Evolutionary conservation across 2,888 invertebrate genomes (phyloP).

Genomic region (Microchrysa polita): DNA sequence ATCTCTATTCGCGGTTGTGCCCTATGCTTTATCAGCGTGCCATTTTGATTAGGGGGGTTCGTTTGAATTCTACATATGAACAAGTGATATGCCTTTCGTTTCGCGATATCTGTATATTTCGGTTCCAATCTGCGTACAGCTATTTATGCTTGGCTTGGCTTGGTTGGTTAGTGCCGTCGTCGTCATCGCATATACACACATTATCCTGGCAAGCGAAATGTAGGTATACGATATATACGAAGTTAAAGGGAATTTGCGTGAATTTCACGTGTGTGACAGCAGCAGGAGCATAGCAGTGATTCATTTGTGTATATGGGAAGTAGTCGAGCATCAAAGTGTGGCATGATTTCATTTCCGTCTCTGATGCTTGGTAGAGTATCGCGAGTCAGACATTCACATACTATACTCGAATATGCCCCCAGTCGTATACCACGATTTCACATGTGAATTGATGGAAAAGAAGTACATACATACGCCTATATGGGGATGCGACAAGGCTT

Average conservation of each 20-base stretch:
- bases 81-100: constrained; percentile 9
- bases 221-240: not conserved
- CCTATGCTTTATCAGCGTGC: not conserved
- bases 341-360: constrained; percentile 32
- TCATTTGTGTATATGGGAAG: constrained; percentile 15
- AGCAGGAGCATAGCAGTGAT: too few species aligned
- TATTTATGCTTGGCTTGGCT: constrained; percentile 27
- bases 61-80: too few species aligned
- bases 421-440: too few species aligned
- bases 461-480: too few species aligned
- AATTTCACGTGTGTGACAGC: constrained; percentile 30
- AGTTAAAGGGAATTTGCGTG: constrained; percentile 23
- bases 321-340: constrained; percentile 35
- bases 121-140: not conserved
- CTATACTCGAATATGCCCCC: too few species aligned
- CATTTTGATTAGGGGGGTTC: constrained; percentile 2
- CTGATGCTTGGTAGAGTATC: too few species aligned
- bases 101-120: constrained; percentile 21
- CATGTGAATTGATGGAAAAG: constrained; percentile 5
- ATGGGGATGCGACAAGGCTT: not conserved
- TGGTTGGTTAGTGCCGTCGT: constrained; percentile 2
- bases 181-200: too few species aligned
- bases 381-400: constrained; percentile 12
- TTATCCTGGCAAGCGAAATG: too few species aligned
- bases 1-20: constrained; percentile 4